Evolutionary conservation across 2,113 vertebrate species (phyloP).

Genomic region (Mus spicilegus): DNA sequence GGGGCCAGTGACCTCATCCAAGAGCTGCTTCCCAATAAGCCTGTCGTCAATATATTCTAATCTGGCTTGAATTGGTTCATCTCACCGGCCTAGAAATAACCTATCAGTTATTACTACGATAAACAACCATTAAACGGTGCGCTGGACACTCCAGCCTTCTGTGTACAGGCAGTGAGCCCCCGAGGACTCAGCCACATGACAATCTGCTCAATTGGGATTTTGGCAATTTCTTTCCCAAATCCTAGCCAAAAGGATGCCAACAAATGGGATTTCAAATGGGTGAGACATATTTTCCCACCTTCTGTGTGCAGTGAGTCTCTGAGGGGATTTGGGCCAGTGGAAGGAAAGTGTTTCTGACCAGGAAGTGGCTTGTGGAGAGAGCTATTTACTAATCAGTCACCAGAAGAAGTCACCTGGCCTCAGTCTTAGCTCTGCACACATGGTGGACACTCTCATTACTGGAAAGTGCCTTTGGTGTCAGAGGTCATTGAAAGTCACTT

Average conservation of each 20-base stretch:
- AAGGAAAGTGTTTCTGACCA: neutral
- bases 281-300: neutral
- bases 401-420: neutral
- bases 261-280: too few species aligned
- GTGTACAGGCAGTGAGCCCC: neutral
- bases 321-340: neutral
- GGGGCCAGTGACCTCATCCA: too few species aligned
- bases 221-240: neutral
- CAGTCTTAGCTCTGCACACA: neutral
- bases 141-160: neutral
- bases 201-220: neutral
- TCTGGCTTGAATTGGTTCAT: too few species aligned
- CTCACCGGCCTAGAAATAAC: too few species aligned
- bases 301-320: neutral
- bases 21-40: too few species aligned
- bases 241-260: neutral
- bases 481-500: neutral
- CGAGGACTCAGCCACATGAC: neutral
- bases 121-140: neutral
- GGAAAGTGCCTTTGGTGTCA: neutral
- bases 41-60: too few species aligned
- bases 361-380: neutral
- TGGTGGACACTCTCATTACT: neutral
- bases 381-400: neutral
- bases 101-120: neutral